These are phyloP conservation scores for Macroramphosus scolopax DNA, from an alignment of 2,797 vertebrate species.

Conservation along the genomic window DNA sequence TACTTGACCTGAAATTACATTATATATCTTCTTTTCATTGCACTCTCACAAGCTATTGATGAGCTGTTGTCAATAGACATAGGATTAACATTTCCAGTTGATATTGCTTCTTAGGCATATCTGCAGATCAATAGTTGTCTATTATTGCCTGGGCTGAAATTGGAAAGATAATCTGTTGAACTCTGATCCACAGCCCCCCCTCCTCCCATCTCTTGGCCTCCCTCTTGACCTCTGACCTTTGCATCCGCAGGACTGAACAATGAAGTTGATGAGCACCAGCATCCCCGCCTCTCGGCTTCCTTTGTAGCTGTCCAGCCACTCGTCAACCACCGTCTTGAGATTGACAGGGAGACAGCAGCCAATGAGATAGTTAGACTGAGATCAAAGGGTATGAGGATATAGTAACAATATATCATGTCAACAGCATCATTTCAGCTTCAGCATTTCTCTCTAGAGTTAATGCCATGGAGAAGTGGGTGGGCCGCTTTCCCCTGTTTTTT, in stretches of 20 bases:
- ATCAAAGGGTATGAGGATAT: constrained; percentile 20
- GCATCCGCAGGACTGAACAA: constrained; percentile 87
- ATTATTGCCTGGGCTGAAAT: constrained; percentile 42
- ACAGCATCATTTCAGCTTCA: neutral
- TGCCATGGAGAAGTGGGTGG: too few species aligned
- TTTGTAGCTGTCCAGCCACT: constrained; percentile 91
- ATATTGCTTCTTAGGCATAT: constrained; percentile 28
- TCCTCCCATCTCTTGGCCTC: constrained; percentile 18
- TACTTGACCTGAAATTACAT: neutral
- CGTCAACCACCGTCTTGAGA: constrained; percentile 85
- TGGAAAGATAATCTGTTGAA: constrained; percentile 58
- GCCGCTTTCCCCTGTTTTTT: too few species aligned
- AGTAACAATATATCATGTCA: constrained; percentile 4
- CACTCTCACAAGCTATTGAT: constrained; percentile 11
- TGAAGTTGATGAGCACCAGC: constrained; percentile 87
- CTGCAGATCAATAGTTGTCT: constrained; percentile 40
- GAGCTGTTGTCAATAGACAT: constrained; percentile 6
- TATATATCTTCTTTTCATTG: constrained; percentile 1
- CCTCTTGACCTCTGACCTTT: constrained; percentile 79
- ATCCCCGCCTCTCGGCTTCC: constrained; percentile 75
- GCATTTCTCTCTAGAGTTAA: too few species aligned
- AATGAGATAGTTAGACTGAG: constrained; percentile 35
- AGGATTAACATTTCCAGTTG: constrained; percentile 14
- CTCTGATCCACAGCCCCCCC: constrained; percentile 34
- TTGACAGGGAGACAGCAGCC: constrained; percentile 43